These are phyloP conservation scores for Aromia moschata DNA, from an alignment of 2,888 invertebrate species.

Conservation along the genomic window DNA sequence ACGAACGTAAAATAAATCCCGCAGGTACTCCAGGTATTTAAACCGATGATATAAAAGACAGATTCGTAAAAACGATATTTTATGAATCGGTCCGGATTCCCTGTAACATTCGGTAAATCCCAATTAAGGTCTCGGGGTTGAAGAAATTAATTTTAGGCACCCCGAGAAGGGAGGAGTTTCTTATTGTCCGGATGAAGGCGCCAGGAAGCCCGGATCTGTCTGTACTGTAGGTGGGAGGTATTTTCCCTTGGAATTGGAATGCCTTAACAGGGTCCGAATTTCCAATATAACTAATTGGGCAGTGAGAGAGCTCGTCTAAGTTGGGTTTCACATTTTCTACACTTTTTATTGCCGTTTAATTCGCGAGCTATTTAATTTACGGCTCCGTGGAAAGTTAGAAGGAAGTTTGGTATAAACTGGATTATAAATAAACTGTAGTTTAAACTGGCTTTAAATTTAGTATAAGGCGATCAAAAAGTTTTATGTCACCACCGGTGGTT, in stretches of 20 bases:
- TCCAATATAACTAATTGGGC: conserved; percentile 20
- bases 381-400: too few relatives aligned
- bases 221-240: background rate
- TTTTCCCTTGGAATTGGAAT: conserved; percentile 9
- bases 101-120: background rate
- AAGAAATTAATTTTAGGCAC: conserved; percentile 5
- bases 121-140: background rate
- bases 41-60: background rate
- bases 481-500: too few relatives aligned
- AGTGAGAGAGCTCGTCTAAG: conserved; percentile 3
- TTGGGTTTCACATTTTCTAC: conserved; percentile 8
- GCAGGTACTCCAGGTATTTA: background rate
- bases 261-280: conserved; percentile 6
- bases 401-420: too few relatives aligned
- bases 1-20: background rate
- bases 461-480: too few relatives aligned
- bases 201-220: background rate
- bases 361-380: too few relatives aligned
- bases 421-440: too few relatives aligned
- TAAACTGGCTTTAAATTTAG: too few relatives aligned
- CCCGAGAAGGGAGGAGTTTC: background rate
- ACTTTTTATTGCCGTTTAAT: conserved; percentile 3
- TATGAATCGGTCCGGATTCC: background rate
- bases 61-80: background rate
- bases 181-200: background rate